These are phyloP conservation scores for Peromyscus maniculatus DNA, from an alignment of 2,113 vertebrate species.

Conservation along the genomic window DNA sequence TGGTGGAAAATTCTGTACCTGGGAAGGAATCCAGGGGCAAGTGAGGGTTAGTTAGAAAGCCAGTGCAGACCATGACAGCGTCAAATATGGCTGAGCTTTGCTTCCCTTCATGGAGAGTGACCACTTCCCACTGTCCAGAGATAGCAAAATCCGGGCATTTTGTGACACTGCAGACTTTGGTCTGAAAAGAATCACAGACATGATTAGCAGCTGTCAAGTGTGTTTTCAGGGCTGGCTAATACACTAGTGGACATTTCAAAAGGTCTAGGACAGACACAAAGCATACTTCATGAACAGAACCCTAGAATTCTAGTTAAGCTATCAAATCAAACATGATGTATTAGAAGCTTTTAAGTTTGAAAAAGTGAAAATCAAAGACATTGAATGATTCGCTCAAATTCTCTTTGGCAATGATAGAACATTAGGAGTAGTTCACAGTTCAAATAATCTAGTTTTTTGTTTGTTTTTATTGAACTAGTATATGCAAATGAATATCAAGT, in stretches of 20 bases:
- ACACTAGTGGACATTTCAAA: neutral
- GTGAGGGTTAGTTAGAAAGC: conserved; percentile 88
- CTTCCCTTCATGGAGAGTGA: conserved; percentile 85
- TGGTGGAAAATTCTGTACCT: conserved; percentile 86
- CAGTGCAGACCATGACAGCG: conserved; percentile 92
- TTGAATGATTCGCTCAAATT: conserved; percentile 41
- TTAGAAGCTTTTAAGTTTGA: neutral
- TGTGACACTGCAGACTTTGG: conserved; percentile 88
- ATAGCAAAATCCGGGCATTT: conserved; percentile 88
- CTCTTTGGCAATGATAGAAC: neutral
- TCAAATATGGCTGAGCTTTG: conserved; percentile 89
- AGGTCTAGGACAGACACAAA: neutral
- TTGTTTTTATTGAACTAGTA: neutral
- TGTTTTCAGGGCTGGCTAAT: neutral
- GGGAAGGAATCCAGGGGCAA: conserved; percentile 90
- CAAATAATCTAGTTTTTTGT: neutral
- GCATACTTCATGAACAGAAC: neutral
- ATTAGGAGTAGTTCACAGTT: neutral
- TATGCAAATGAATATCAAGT: neutral
- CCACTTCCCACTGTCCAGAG: conserved; percentile 93
- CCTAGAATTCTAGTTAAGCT: neutral
- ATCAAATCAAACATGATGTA: neutral
- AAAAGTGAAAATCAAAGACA: neutral
- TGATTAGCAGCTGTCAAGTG: neutral
- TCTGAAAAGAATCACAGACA: conserved; percentile 85